Evolutionary conservation across 92 coral and sea anemone species (phyloP).

Genomic region (Parazoanthus darwini): DNA sequence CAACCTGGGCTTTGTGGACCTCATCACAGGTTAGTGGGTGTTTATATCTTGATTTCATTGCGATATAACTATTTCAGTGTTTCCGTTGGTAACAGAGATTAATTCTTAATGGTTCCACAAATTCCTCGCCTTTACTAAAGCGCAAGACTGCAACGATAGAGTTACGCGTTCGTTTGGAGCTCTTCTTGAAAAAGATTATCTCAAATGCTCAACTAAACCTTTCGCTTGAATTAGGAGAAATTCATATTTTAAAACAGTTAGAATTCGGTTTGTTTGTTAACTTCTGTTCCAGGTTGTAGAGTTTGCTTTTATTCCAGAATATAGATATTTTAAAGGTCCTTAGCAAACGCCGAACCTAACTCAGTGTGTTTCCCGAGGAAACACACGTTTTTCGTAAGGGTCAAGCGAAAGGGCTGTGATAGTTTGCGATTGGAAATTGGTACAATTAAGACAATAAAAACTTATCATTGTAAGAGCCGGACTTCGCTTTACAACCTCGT

Average conservation of each 20-base stretch:
- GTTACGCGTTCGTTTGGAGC: too few relatives aligned
- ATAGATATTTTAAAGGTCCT: too few relatives aligned
- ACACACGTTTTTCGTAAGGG: too few relatives aligned
- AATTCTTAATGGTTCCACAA: too few relatives aligned
- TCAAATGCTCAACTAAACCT: too few relatives aligned
- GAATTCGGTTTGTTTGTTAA: background rate
- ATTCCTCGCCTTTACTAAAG: too few relatives aligned
- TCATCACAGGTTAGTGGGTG: constrained; percentile 27
- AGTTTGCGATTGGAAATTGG: background rate
- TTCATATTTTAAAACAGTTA: background rate
- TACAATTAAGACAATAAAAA: too few relatives aligned
- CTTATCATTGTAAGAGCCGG: background rate
- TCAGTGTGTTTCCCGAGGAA: background rate
- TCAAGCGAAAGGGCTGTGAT: too few relatives aligned
- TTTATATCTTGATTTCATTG: background rate
- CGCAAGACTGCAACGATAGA: too few relatives aligned
- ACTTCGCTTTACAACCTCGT: background rate
- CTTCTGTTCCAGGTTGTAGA: background rate
- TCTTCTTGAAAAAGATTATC: background rate
- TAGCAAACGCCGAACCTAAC: too few relatives aligned
- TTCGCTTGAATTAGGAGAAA: background rate
- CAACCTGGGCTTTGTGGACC: constrained; percentile 28
- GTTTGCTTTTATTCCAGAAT: too few relatives aligned
- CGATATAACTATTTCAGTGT: too few relatives aligned
- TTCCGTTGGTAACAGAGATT: background rate